Conservation (phyloP, 2,113 vertebrate genomes). For the Rynchops niger region DNA sequence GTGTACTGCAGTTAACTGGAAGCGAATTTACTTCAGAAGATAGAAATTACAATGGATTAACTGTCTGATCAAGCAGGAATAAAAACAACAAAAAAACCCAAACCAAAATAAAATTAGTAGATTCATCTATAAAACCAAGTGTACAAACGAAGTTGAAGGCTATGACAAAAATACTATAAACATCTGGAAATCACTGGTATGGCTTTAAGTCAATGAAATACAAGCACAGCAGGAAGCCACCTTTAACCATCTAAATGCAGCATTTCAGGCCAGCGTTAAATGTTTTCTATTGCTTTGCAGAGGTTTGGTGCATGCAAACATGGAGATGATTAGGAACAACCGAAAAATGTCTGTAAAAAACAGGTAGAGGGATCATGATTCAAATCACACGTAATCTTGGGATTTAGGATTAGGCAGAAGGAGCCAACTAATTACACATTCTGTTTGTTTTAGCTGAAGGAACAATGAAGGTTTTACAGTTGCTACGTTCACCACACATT, state of each 20-base stretch:
- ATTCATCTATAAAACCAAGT: not conserved
- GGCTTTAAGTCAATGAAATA: not conserved
- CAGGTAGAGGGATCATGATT: not conserved
- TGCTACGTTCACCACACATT: slow-evolving; percentile 42
- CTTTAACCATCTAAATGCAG: not conserved
- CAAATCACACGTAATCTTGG: not conserved
- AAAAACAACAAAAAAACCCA: not conserved
- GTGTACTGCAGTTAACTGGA: not conserved
- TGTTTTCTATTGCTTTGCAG: not conserved
- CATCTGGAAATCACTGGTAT: not conserved
- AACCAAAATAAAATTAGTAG: not conserved
- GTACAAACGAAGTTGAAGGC: not conserved
- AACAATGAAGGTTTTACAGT: slow-evolving; percentile 48
- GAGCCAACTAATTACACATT: slow-evolving; percentile 52
- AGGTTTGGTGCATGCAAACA: not conserved
- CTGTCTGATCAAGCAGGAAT: not conserved
- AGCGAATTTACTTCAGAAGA: not conserved
- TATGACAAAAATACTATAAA: not conserved
- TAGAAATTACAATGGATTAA: not conserved
- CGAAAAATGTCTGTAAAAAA: not conserved
- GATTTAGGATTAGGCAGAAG: slow-evolving; percentile 38
- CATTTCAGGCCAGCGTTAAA: not conserved
- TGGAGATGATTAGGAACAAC: not conserved
- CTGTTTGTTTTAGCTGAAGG: slow-evolving; percentile 28
- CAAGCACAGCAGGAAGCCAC: not conserved